Evolutionary conservation across 2,888 invertebrate species (phyloP).

Genomic region (Coecobrya sp.): DNA sequence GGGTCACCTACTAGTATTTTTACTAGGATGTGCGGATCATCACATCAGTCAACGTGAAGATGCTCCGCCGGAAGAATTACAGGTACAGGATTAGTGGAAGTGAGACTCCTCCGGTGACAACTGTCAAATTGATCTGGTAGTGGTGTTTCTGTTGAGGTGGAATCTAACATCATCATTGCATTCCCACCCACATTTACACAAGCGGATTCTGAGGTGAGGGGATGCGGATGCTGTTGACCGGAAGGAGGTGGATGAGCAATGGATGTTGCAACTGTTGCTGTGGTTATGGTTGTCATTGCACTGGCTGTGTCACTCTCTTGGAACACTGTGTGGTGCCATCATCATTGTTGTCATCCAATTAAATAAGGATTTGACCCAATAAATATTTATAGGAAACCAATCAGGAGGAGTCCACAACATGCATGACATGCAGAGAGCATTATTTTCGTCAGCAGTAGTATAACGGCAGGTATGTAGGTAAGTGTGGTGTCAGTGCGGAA

Average conservation of each 20-base stretch:
- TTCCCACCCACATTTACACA: slow-evolving; percentile 60
- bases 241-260: background rate
- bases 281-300: slow-evolving; percentile 82
- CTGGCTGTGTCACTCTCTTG: slow-evolving; percentile 83
- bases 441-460: background rate
- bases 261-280: slow-evolving; percentile 73
- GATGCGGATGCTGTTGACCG: slow-evolving; percentile 34
- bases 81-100: slow-evolving; percentile 22
- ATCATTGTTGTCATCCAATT: background rate
- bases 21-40: background rate
- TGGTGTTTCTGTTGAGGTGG: background rate
- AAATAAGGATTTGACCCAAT: background rate
- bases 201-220: slow-evolving; percentile 68
- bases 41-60: slow-evolving; percentile 62
- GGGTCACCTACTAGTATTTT: background rate
- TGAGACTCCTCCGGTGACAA: slow-evolving; percentile 10
- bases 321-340: slow-evolving; percentile 67
- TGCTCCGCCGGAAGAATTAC: slow-evolving; percentile 46
- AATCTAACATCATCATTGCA: slow-evolving; percentile 45
- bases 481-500: background rate
- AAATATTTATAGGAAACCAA: background rate
- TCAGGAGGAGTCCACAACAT: background rate
- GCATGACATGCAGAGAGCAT: slow-evolving; percentile 45
- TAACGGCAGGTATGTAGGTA: background rate
- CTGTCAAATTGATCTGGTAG: background rate